A percentile compares a stretch with the other conserved stretches of the same genome.
These are phyloP conservation scores for Stenopsyche tienmushanensis DNA, from an alignment of 1,140 invertebrate species.

Conservation along the genomic window DNA sequence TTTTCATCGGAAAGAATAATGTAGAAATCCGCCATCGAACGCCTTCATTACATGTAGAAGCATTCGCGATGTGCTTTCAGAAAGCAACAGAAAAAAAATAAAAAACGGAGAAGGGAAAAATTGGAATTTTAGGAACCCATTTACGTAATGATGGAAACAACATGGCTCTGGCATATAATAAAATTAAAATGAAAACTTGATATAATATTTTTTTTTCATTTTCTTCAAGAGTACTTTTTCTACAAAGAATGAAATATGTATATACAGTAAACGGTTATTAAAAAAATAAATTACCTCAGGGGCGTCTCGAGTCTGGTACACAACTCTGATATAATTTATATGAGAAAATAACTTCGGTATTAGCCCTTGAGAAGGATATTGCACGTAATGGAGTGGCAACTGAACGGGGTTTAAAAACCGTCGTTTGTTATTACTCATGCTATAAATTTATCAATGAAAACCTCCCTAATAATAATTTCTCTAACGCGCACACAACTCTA, in stretches of 20 bases:
- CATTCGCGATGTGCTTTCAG: too few relatives aligned
- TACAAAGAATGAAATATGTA: conserved; percentile 29
- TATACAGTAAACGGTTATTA: conserved; percentile 27
- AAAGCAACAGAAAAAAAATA: too few relatives aligned
- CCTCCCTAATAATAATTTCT: too few relatives aligned
- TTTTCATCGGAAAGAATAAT: too few relatives aligned
- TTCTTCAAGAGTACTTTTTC: conserved; percentile 27
- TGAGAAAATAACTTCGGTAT: conserved; percentile 2
- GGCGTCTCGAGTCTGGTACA: conserved; percentile 6
- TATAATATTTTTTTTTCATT: conserved; percentile 37
- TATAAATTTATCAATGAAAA: too few relatives aligned
- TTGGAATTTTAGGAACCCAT: conserved; percentile 26
- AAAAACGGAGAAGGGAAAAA: too few relatives aligned
- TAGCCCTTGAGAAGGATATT: conserved; percentile 19
- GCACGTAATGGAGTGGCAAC: conserved; percentile 5
- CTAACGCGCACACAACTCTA: too few relatives aligned
- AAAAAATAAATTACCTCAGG: conserved; percentile 31
- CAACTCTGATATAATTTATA: conserved; percentile 16
- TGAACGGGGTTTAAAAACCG: too few relatives aligned
- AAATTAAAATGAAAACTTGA: conserved; percentile 39
- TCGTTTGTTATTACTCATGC: too few relatives aligned
- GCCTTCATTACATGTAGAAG: too few relatives aligned
- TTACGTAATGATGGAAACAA: conserved; percentile 33
- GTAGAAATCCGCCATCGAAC: too few relatives aligned
- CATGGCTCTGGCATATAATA: conserved; percentile 31